Percentiles rank a stretch among this genome's conserved stretches.
phyloP scores from a whole-genome alignment of 2,888 invertebrate genomes.

The Acholoe squamosa region DNA sequence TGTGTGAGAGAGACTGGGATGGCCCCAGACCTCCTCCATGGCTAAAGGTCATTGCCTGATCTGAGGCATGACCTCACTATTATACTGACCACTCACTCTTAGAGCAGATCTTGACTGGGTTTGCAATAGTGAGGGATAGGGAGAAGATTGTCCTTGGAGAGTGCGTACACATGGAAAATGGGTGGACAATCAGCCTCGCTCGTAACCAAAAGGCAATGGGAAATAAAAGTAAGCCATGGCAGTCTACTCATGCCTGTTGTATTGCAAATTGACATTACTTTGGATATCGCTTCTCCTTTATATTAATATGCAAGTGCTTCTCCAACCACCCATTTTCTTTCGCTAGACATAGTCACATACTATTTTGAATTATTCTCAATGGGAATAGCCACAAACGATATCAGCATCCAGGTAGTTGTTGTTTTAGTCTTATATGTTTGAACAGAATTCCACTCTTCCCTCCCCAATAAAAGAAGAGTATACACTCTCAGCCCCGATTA shows the following conservation, averaged over 20 bases:
- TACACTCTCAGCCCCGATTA: too few species aligned
- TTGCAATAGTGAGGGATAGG: neutral
- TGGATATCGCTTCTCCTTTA: too few species aligned
- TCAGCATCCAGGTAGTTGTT: too few species aligned
- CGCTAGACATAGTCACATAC: too few species aligned
- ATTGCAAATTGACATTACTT: neutral
- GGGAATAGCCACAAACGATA: too few species aligned
- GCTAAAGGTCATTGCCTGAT: neutral
- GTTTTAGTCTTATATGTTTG: too few species aligned
- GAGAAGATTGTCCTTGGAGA: neutral
- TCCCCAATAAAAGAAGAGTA: too few species aligned
- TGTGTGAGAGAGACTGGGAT: neutral
- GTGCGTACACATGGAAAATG: neutral
- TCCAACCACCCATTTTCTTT: too few species aligned
- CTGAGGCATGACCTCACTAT: neutral
- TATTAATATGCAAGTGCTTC: too few species aligned
- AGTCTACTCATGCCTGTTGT: neutral
- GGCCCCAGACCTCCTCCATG: neutral
- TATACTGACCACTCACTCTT: conserved; percentile 38
- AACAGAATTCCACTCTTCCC: too few species aligned
- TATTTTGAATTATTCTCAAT: too few species aligned
- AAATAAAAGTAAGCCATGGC: neutral
- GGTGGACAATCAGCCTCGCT: neutral
- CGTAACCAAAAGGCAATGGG: neutral
- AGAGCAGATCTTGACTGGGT: neutral